phyloP scores from a whole-genome alignment of 2,113 vertebrate species.

The Hiodon alosoides region DNA sequence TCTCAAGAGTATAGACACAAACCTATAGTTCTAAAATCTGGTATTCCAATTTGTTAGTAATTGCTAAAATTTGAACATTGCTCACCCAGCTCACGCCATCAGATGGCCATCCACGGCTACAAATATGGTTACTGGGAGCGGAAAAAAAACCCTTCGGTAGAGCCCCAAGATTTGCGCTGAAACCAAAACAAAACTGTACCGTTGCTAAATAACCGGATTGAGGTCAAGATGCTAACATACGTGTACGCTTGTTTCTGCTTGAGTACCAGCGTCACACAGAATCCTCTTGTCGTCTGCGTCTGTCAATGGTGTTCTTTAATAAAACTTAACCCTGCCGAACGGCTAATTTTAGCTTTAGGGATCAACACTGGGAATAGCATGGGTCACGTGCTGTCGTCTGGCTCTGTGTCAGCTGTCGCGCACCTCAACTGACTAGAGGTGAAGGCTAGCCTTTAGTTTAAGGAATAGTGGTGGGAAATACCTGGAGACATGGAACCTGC shows the following conservation, averaged over 20 bases:
- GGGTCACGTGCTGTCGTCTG: conserved; percentile 55
- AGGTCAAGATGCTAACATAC: conserved; percentile 7
- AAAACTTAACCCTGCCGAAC: conserved; percentile 42
- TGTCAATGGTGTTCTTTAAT: conserved; percentile 30
- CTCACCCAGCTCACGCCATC: conserved; percentile 15
- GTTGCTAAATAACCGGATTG: neutral
- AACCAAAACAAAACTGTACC: neutral
- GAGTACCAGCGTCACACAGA: neutral
- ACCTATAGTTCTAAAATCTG: neutral
- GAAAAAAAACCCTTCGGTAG: no score
- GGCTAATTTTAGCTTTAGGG: conserved; percentile 70
- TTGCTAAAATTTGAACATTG: neutral
- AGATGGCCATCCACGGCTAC: neutral
- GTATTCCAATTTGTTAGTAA: neutral
- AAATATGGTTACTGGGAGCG: neutral
- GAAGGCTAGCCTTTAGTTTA: no score
- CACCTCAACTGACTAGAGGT: neutral
- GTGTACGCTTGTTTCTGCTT: conserved; percentile 5
- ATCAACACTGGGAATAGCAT: conserved; percentile 60
- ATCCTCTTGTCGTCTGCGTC: neutral
- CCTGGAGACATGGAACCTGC: no score
- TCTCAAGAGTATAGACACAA: neutral
- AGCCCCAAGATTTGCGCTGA: neutral
- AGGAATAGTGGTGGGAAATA: no score
- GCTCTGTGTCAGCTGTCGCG: conserved; percentile 29